Evolutionary conservation across 2,113 vertebrate species (phyloP).

Genomic region (Aviceda subcristata): DNA sequence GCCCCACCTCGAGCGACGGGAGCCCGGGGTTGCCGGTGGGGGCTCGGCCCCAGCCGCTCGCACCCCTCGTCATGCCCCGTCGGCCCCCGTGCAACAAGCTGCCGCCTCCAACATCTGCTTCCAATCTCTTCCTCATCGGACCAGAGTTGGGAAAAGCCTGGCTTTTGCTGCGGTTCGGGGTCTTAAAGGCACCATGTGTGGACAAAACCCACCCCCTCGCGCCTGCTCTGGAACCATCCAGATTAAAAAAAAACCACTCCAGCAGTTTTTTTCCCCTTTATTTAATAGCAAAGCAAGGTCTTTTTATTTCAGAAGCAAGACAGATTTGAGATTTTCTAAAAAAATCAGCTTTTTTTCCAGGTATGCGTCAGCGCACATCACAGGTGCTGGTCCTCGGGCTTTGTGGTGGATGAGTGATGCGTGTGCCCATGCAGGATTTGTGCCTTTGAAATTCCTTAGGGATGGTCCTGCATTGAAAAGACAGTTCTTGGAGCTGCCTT

Average conservation of each 20-base stretch:
- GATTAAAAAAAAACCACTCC: neutral
- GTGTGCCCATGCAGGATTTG: rapidly evolving
- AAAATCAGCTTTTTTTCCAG: neutral
- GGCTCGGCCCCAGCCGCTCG: neutral
- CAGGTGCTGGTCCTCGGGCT: rapidly evolving
- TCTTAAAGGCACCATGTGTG: conserved; percentile 32
- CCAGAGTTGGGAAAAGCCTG: conserved; percentile 42
- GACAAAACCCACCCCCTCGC: neutral
- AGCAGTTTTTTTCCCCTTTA: too few species aligned
- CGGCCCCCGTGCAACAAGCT: conserved; percentile 39
- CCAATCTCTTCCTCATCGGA: conserved; percentile 45
- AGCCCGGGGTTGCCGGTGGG: conserved; percentile 37
- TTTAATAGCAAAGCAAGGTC: neutral
- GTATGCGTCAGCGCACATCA: neutral
- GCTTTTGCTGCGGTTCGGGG: neutral
- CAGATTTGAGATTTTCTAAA: neutral
- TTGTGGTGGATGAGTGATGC: rapidly evolving
- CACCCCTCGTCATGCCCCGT: conserved; percentile 14
- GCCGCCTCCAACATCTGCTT: conserved; percentile 57
- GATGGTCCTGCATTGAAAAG: neutral
- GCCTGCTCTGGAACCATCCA: neutral
- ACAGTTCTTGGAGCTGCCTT: neutral
- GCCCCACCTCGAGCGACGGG: conserved; percentile 7
- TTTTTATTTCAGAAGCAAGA: neutral
- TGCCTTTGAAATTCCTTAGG: neutral